Conservation (phyloP, 2,797 vertebrate genomes). For the Melanogrammus aeglefinus region DNA sequence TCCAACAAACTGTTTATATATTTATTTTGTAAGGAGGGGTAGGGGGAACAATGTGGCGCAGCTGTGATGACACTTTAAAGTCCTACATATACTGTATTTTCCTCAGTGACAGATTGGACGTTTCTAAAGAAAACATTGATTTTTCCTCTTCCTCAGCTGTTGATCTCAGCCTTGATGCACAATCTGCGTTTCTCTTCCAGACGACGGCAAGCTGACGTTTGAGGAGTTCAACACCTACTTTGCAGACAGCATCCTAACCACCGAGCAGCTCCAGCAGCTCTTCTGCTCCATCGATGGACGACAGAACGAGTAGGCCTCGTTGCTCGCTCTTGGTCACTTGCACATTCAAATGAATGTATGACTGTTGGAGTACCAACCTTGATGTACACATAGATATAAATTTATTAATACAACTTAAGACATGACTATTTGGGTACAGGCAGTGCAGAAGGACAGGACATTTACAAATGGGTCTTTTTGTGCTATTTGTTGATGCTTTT, state of each 20-base stretch:
- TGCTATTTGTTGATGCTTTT: no score
- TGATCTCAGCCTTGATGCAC: not conserved
- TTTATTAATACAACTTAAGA: no score
- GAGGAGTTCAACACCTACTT: constrained; percentile 98
- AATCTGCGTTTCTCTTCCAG: constrained; percentile 59
- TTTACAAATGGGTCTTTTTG: not conserved
- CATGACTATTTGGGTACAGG: not conserved
- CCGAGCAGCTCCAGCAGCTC: constrained; percentile 87
- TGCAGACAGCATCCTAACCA: constrained; percentile 89
- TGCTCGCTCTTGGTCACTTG: not conserved
- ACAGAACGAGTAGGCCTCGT: constrained; percentile 82
- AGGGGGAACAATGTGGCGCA: no score
- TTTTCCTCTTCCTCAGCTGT: not conserved
- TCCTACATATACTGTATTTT: no score
- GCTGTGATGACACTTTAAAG: no score
- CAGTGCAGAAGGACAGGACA: not conserved
- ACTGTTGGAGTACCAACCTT: not conserved
- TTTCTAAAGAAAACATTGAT: not conserved
- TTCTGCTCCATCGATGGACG: constrained; percentile 87
- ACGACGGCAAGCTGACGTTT: constrained; percentile 95
- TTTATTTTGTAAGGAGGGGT: no score
- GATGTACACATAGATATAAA: no score
- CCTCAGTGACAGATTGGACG: not conserved
- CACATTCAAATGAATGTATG: not conserved
- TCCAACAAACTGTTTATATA: not conserved